Evolutionary conservation across 2,888 invertebrate genomes (phyloP), one percentile per base, ranked within the genome.

Genomic region (Brachypterus glaber): DNA sequence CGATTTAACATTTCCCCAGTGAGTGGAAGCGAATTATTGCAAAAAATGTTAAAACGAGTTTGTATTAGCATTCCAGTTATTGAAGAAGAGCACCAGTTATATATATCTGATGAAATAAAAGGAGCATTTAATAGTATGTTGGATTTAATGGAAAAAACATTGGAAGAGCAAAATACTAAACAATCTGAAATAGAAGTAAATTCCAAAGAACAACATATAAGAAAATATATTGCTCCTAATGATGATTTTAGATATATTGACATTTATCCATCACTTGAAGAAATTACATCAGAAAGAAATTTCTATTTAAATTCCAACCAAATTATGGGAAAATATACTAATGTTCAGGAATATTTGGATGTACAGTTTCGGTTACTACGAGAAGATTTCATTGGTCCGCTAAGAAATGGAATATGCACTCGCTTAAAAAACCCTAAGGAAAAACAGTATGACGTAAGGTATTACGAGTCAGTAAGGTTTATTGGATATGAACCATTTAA

Each of bases 361-460:
- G 67, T 79, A n/a, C 88, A 88, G 49, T 86, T 85, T 54, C 72
- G 81, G 24, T 66, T 89, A 21, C 57, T 90, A 33, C 66, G 85
- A 18, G 87, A 90, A 66, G 90, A 91, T 62, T 87, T 83, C 55
- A 71, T 85, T 18, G 69, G 72, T 12, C 84, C 89, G 1, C 58
- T 91, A 15, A 65, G 83, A 21, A 72, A 78, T 53, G 83, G 81
- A 42, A 71, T 84, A 31, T 44, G 49, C 33, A 41, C 52, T n/a
- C 59, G 52, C 37, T 30, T 51, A 8, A 15, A 39, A 45, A 12
- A 35, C 33, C n/a, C n/a, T 5, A 48, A 43, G 3, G 36, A 42
- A 8, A 42, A 42, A 25, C 30, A 47, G 4, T 45, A 46, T 17
- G 44, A 50, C 24, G 42, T 54, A 2, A 48, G 36, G 38, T 40